Percentiles rank a stretch among this genome's conserved stretches.
phyloP scores from a whole-genome alignment of 2,797 vertebrate genomes.

The Natrix natrix region DNA sequence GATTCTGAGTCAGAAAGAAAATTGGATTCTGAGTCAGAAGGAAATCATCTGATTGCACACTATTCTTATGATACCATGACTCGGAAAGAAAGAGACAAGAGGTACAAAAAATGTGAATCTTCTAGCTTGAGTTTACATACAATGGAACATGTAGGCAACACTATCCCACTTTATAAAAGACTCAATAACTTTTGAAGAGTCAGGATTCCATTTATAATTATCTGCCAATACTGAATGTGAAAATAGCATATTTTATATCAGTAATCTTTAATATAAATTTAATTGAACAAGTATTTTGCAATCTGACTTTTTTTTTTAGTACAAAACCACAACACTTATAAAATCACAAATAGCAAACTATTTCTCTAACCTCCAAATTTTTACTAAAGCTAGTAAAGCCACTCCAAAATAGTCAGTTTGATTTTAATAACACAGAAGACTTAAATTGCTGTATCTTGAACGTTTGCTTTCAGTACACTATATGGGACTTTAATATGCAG shows the following conservation, averaged over 20 bases:
- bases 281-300: accelerated
- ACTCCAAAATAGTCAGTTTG: background rate
- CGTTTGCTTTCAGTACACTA: background rate
- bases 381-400: background rate
- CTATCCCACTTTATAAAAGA: background rate
- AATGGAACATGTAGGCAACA: background rate
- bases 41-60: background rate
- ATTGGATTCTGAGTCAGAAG: background rate
- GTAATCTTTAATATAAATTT: background rate
- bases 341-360: background rate
- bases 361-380: background rate
- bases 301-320: background rate
- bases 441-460: background rate
- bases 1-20: background rate
- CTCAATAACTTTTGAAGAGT: background rate
- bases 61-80: background rate
- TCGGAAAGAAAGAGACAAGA: background rate
- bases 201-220: background rate
- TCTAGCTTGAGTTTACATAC: background rate
- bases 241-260: background rate
- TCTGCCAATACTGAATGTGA: background rate
- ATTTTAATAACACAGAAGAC: background rate
- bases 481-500: background rate
- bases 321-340: background rate
- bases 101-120: background rate